Evolutionary conservation across 2,888 invertebrate genomes (phyloP), one percentile per base, ranked within the genome.

Genomic region (Diabrotica balteata): DNA sequence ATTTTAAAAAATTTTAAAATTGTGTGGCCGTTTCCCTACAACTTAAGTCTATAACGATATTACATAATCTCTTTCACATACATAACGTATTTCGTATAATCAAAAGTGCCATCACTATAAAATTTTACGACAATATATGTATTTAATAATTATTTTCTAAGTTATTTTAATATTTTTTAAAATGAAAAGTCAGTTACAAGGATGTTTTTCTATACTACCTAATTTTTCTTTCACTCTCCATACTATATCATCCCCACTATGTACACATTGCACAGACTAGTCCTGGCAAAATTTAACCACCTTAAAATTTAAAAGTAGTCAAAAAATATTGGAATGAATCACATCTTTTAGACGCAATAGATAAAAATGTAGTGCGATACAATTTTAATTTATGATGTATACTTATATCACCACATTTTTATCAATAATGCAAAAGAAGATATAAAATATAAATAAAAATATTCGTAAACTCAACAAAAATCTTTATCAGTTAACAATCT

Each of bases 201-300:
- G 32, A 32, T 32, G 32, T 47, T 47, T 47, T 47, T 4, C 47
- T 47, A 47, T 10, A 47, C 22, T 32, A 42, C 45, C 8, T 57
- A 65, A 62, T 53, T 66, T 66, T 59, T 62, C 63, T 63, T 58
- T 63, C 47, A 22, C 51, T 51, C 11, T 43, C 43, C 22, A 44
- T 32, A 46, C 49, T 43, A 45, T 60, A 57, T 60, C 61, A 52
- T 66, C 61, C 58, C 66, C 59, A 68, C 67, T 80, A 80, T 80
- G 62, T 80, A 80, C 80, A 80, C 75, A 82, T 82, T 82, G 82
- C 82, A 82, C 81, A 77, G 77, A 77, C 73, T 73, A 80, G 81
- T 81, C 82, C 81, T 81, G 81, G 81, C 80, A 77, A 73, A 69
- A 63, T 70, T 55, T 43, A 61, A 59, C 68, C 63, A 59, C 68